Base-by-base conservation (phyloP, 2,797 vertebrate species). In the Eulemur coronatus region DNA sequence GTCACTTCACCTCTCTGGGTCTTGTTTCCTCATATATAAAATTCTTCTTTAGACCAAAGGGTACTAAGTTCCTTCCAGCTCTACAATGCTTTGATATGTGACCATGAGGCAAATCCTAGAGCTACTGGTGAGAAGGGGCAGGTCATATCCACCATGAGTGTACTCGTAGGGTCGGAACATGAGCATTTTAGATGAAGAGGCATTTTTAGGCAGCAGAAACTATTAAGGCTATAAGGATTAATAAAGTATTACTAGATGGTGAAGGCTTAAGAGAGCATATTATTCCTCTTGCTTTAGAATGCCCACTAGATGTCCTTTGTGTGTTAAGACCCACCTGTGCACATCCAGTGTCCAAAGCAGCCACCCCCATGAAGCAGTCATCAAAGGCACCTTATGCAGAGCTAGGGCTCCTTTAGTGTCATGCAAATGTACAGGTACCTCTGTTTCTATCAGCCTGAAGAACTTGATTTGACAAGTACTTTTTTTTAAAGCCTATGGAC, bases 271-370 rank as follows among this genome's bases (percentile, higher is more conserved):
- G 97, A 97, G 55, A 4, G 13, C 41, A 96, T 22, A 10, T 11
- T 13, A 41, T 7, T 43, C 28, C 35, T 9, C 22, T 79, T 55
- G 17, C 33, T 84, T 76, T 88, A 85, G 20, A 94, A 43, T 96
- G 86, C 70, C 87, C 94, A 33, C 28, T 76, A 90, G 76, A 57
- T 57, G 73, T 24, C 85, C 92, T 97, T 81, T 81, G 38, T 78
- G 52, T 72, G n/a, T 30, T 78, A 55, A 76, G 86, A 79, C 48
- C 50, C 85, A 97, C 75, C 75, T 98, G 95, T 81, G 84, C 33
- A 41, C 43, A 55, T 28, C 75, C 41, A 59, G 84, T 93, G 75
- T 67, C 63, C 90, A 67, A 94, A 86, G 84, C 96, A 97, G 97
- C 79, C 41, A 79, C 26, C 88, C 87, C 70, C 41, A 76, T 28